A percentile compares a stretch with the other conserved stretches of the same genome.
Evolutionary conservation across 2,797 vertebrate genomes (phyloP).

Genomic region (Clarias laeviceps): DNA sequence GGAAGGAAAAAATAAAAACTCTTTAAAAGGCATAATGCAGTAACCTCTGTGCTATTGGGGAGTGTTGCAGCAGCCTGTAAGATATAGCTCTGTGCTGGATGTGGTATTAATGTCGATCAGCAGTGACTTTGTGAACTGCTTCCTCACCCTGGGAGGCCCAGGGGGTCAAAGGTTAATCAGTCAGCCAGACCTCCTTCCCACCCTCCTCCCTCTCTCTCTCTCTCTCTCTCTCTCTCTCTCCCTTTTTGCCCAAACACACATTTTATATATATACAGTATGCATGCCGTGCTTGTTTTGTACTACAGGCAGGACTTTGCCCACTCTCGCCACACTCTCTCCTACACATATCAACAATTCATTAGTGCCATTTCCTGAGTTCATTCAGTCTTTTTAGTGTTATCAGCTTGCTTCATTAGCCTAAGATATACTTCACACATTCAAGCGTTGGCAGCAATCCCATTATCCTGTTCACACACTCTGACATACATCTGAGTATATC

Average conservation of each 20-base stretch:
- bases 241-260: not conserved
- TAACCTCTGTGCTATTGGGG: constrained; percentile 24
- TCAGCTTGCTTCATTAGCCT: constrained; percentile 11
- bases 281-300: not conserved
- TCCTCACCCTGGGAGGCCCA: constrained; percentile 75
- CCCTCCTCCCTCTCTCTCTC: constrained; percentile 29
- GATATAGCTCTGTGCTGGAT: constrained; percentile 35
- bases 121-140: constrained; percentile 68
- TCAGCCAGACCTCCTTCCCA: constrained; percentile 58
- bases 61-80: constrained; percentile 4
- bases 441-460: not conserved
- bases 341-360: constrained; percentile 15
- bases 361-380: constrained; percentile 7
- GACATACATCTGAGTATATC: not conserved
- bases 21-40: constrained; percentile 6
- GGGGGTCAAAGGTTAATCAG: constrained; percentile 74
- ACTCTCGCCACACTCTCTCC: not conserved
- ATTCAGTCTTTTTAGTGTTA: constrained; percentile 18
- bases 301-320: not conserved
- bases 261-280: too few relatives aligned
- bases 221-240: constrained; percentile 13
- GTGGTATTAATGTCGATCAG: constrained; percentile 62
- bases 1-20: not conserved
- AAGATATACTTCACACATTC: constrained; percentile 15
- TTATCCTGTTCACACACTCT: not conserved